Conservation (phyloP, 2,888 invertebrate genomes). For the Lacanobia wlatinum region DNA sequence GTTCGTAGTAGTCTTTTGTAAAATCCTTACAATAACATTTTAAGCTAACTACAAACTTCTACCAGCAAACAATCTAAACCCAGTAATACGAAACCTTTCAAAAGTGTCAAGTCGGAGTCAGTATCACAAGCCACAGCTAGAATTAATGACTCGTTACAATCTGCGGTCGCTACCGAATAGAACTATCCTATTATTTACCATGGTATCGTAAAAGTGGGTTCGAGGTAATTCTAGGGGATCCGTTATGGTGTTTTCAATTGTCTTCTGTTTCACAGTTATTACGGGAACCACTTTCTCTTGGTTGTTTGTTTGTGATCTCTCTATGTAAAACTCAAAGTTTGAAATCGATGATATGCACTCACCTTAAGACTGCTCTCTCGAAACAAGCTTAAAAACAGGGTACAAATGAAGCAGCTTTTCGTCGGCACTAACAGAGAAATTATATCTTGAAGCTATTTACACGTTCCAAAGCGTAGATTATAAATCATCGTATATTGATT, state of each 20-base stretch:
- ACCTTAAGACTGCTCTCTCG: too few relatives aligned
- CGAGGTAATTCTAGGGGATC: slow-evolving; percentile 12
- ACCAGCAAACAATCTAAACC: neutral
- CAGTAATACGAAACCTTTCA: slow-evolving; percentile 20
- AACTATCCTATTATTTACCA: slow-evolving; percentile 24
- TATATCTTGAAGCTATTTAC: too few relatives aligned
- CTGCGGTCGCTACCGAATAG: slow-evolving; percentile 13
- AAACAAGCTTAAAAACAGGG: too few relatives aligned
- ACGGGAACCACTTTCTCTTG: neutral
- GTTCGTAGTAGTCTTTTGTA: too few relatives aligned
- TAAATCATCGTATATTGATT: too few relatives aligned
- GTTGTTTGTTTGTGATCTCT: neutral
- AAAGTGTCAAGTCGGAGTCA: slow-evolving; percentile 36
- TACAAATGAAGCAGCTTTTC: too few relatives aligned
- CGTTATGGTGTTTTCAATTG: slow-evolving; percentile 16
- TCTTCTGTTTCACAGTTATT: slow-evolving; percentile 15
- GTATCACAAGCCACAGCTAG: slow-evolving; percentile 30
- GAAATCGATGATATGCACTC: too few relatives aligned
- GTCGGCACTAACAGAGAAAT: too few relatives aligned
- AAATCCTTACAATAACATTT: too few relatives aligned
- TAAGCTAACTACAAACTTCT: neutral
- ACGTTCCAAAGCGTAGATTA: too few relatives aligned
- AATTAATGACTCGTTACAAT: slow-evolving; percentile 53
- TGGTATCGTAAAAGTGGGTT: slow-evolving; percentile 13
- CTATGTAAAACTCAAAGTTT: too few relatives aligned